Conservation (phyloP, 1,140 invertebrate species). For the Drosophila yakuba region DNA sequence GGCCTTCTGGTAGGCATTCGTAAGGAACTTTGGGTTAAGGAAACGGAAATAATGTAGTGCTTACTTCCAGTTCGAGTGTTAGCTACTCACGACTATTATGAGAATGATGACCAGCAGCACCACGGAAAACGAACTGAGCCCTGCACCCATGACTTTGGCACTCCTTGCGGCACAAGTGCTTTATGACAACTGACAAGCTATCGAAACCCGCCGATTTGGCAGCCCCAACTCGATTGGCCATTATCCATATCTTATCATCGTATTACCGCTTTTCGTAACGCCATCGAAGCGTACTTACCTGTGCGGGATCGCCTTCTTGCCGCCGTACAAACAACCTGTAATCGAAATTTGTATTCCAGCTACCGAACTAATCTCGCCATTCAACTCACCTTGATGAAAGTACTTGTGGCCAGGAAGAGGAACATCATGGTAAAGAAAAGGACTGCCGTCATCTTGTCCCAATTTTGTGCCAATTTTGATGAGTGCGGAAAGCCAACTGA, state of each 20-base stretch:
- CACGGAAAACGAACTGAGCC: slow-evolving; percentile 6
- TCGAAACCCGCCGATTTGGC: slow-evolving; percentile 11
- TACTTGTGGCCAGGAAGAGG: slow-evolving; percentile 9
- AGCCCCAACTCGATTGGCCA: slow-evolving; percentile 19
- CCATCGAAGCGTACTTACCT: slow-evolving; percentile 18
- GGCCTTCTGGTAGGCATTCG: slow-evolving; percentile 29
- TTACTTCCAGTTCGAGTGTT: background rate
- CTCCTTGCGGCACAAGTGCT: slow-evolving; percentile 2
- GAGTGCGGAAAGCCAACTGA: slow-evolving; percentile 19
- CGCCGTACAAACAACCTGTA: slow-evolving; percentile 18
- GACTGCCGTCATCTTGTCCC: slow-evolving; percentile 20
- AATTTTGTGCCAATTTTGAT: background rate
- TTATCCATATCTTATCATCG: slow-evolving; percentile 40
- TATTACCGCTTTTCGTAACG: slow-evolving; percentile 13
- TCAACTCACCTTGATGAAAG: slow-evolving; percentile 49
- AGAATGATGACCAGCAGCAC: slow-evolving; percentile 25
- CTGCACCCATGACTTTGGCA: slow-evolving; percentile 18
- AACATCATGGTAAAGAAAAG: slow-evolving; percentile 29
- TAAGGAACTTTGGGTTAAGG: slow-evolving; percentile 13
- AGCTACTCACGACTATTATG: slow-evolving; percentile 31
- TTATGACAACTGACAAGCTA: slow-evolving; percentile 28
- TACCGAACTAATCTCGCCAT: no score
- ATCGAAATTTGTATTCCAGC: background rate
- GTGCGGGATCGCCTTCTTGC: background rate
- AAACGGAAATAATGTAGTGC: background rate